Evolutionary conservation across 2,797 vertebrate species (phyloP).

Genomic region (Tapera naevia): DNA sequence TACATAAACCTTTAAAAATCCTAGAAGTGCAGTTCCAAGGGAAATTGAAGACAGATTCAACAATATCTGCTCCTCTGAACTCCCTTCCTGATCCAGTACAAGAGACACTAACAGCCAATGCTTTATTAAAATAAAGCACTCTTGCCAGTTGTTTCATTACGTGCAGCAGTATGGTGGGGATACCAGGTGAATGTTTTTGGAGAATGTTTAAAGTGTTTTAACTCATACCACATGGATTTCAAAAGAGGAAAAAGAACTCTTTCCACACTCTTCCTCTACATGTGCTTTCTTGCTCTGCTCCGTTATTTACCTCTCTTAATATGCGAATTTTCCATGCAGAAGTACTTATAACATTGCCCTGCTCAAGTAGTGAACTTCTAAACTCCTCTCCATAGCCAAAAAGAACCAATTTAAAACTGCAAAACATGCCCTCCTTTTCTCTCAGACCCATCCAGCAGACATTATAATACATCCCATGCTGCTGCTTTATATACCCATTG

Average conservation of each 20-base stretch:
- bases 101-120: not conserved
- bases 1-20: constrained; percentile 41
- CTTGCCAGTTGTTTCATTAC: not conserved
- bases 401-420: not conserved
- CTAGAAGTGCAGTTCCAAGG: not conserved
- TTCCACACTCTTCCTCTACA: not conserved
- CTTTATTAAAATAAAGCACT: not conserved
- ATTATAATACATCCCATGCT: not conserved
- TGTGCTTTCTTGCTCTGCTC: not conserved
- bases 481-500: not conserved
- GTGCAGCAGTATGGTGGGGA: not conserved
- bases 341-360: not conserved
- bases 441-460: not conserved
- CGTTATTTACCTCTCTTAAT: not conserved
- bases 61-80: constrained; percentile 7
- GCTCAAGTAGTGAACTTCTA: not conserved
- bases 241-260: not conserved
- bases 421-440: not conserved
- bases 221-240: constrained; percentile 10
- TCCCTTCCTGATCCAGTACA: not conserved
- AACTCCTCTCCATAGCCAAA: not conserved
- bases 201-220: not conserved
- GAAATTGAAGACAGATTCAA: constrained; percentile 22
- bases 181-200: not conserved
- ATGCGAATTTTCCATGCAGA: not conserved